Percentiles rank a stretch among this genome's conserved stretches.
Conservation (phyloP, 2,888 invertebrate species). For the Nomada ferruginata region DNA sequence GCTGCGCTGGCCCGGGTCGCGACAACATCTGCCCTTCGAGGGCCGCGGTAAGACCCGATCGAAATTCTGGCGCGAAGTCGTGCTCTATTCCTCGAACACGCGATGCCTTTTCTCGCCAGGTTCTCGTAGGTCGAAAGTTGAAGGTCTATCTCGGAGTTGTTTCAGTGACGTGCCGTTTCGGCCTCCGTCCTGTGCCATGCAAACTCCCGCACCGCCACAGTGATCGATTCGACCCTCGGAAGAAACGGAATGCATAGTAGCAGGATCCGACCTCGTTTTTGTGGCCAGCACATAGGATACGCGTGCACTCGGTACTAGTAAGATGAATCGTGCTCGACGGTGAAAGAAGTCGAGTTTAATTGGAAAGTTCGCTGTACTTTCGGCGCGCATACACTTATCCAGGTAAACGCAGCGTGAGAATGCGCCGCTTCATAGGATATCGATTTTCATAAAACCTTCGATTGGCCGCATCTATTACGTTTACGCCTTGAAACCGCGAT, state of each 20-base stretch:
- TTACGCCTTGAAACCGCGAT: conserved; percentile 60
- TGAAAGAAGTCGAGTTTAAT: too few species aligned
- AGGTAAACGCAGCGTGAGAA: conserved; percentile 50
- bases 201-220: not conserved
- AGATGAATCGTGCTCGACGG: conserved; percentile 15
- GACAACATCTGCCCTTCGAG: conserved; percentile 71
- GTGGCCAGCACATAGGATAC: too few species aligned
- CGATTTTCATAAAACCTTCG: conserved; percentile 64
- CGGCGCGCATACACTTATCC: conserved; percentile 31
- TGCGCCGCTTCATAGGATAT: conserved; percentile 61
- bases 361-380: not conserved
- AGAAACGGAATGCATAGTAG: not conserved
- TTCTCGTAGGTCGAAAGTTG: conserved; percentile 73
- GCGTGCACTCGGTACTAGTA: not conserved
- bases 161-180: conserved; percentile 37
- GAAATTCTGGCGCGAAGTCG: conserved; percentile 59
- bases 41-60: conserved; percentile 56
- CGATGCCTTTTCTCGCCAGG: conserved; percentile 67
- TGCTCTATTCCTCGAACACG: conserved; percentile 63
- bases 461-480: conserved; percentile 58
- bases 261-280: not conserved
- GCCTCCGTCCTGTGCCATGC: conserved; percentile 43
- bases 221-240: conserved; percentile 1
- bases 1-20: conserved; percentile 11
- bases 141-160: conserved; percentile 62